Evolutionary conservation across 2,888 invertebrate genomes (phyloP).

Genomic region (Drosophila pseudotalamancana): DNA sequence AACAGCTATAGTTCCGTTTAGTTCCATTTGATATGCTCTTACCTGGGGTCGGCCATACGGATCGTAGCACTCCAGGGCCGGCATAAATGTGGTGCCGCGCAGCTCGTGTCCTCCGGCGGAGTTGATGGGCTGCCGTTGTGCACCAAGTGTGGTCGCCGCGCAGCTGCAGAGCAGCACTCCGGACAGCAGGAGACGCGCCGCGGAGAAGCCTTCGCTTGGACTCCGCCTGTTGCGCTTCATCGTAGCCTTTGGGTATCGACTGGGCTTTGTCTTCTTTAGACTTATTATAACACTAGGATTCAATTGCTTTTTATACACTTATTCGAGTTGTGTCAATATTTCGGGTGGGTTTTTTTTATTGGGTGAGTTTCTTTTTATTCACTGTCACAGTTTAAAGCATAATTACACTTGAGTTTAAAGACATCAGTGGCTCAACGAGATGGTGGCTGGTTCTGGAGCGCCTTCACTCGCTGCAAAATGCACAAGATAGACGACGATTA

Average conservation of each 20-base stretch:
- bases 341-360: conserved; percentile 23
- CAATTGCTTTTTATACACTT: conserved; percentile 17
- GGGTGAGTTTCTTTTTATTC: conserved; percentile 11
- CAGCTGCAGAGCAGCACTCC: conserved; percentile 59
- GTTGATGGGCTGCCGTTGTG: conserved; percentile 62
- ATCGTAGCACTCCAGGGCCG: conserved; percentile 85
- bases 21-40: conserved; percentile 43
- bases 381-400: conserved; percentile 59
- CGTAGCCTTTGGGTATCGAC: conserved; percentile 27
- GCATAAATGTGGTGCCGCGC: conserved; percentile 81
- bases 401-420: conserved; percentile 41
- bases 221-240: conserved; percentile 83
- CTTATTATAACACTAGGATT: conserved; percentile 25
- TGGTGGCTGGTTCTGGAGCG: conserved; percentile 54
- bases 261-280: conserved; percentile 11
- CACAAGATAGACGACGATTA: conserved; percentile 23
- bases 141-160: conserved; percentile 34
- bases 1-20: background rate
- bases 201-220: conserved; percentile 64
- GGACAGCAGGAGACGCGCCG: conserved; percentile 56
- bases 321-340: conserved; percentile 18
- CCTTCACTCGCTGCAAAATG: conserved; percentile 64
- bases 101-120: conserved; percentile 70
- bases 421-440: conserved; percentile 22
- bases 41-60: conserved; percentile 86